A percentile compares a stretch with the other conserved stretches of the same genome.
These are phyloP conservation scores for Pseudachorutes palmiensis DNA, from an alignment of 1,140 invertebrate species.

Conservation along the genomic window DNA sequence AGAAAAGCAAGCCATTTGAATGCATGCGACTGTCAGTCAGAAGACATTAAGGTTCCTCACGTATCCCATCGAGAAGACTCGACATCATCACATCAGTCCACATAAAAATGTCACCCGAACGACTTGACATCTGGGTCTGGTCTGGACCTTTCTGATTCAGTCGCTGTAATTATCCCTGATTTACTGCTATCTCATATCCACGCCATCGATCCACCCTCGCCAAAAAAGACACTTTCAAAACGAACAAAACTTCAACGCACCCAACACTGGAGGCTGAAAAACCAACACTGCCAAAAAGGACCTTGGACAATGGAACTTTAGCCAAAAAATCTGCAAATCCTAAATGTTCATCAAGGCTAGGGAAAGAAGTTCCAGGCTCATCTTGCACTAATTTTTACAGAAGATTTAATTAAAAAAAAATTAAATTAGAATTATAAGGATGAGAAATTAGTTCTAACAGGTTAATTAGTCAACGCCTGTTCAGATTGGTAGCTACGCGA, in stretches of 20 bases:
- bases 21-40: conserved; percentile 39
- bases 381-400: no score
- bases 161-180: conserved; percentile 39
- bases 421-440: no score
- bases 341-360: no score
- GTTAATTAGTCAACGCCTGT: no score
- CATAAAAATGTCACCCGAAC: conserved; percentile 37
- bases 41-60: conserved; percentile 36
- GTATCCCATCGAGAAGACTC: conserved; percentile 35
- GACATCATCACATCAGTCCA: conserved; percentile 27
- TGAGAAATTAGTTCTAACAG: no score
- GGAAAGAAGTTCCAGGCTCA: no score
- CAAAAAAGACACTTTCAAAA: no score
- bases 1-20: conserved; percentile 38
- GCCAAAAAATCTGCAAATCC: no score
- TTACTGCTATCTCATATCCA: conserved; percentile 38
- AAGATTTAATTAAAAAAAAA: no score
- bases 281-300: neutral
- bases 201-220: conserved; percentile 28
- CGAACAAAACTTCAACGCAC: no score
- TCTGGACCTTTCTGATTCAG: conserved; percentile 39
- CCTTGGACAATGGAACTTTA: neutral
- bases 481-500: no score
- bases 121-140: conserved; percentile 39
- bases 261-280: no score